A percentile compares a stretch with the other conserved stretches of the same genome.
Conservation (phyloP, 2,888 invertebrate genomes). For the Chydorus sphaericus region DNA sequence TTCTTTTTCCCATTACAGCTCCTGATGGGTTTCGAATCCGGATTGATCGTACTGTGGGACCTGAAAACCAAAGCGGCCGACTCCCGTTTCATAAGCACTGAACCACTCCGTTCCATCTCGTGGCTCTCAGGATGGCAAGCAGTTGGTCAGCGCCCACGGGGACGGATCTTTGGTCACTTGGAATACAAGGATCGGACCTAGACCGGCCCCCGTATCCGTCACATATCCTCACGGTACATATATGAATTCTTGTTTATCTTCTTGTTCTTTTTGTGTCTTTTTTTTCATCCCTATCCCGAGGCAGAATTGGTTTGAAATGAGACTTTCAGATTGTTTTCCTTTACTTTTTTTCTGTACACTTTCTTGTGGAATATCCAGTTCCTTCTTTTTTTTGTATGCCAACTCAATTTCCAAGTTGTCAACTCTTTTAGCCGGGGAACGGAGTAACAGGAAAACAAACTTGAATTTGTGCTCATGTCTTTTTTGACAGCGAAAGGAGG, state of each 20-base stretch:
- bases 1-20: conserved; percentile 47
- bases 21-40: conserved; percentile 89
- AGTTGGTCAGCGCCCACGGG: conserved; percentile 82
- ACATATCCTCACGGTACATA: conserved; percentile 80
- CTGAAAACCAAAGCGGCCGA: conserved; percentile 73
- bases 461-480: too few species aligned
- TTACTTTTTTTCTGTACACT: conserved; percentile 33
- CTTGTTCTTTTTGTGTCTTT: too few species aligned
- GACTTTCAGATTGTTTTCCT: too few species aligned
- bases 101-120: conserved; percentile 67
- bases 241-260: too few species aligned
- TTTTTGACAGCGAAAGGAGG: conserved; percentile 83
- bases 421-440: too few species aligned
- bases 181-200: conserved; percentile 58
- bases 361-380: too few species aligned
- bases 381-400: too few species aligned
- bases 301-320: too few species aligned
- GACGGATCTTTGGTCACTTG: conserved; percentile 94
- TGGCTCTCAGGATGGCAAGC: conserved; percentile 98
- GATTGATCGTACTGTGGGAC: conserved; percentile 92
- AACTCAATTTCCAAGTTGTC: too few species aligned
- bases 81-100: conserved; percentile 59
- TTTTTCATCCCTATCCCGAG: too few species aligned
- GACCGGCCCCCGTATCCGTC: conserved; percentile 52
- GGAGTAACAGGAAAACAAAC: too few species aligned